Evolutionary conservation across 2,888 invertebrate genomes (phyloP).

Genomic region (Subacronicta megacephala): DNA sequence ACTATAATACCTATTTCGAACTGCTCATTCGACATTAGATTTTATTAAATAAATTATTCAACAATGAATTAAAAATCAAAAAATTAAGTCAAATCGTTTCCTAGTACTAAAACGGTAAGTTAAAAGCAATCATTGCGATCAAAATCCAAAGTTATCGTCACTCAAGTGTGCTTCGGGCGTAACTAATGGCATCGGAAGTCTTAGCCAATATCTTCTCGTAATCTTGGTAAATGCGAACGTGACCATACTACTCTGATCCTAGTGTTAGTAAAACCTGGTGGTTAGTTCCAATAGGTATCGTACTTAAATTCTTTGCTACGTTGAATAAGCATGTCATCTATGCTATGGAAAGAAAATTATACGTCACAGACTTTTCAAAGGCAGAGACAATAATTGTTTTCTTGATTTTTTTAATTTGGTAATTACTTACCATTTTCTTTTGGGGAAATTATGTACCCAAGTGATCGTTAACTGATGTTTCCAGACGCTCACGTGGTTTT

Average conservation of each 20-base stretch:
- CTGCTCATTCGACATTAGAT: too few species aligned
- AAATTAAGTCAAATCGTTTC: conserved; percentile 2
- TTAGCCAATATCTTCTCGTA: conserved; percentile 52
- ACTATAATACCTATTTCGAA: too few species aligned
- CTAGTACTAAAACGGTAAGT: conserved; percentile 6
- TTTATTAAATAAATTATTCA: too few species aligned
- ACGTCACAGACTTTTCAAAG: too few species aligned
- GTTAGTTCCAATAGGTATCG: conserved; percentile 13
- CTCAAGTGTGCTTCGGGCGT: conserved; percentile 27
- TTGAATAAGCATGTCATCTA: neutral
- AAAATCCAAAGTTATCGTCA: conserved; percentile 23
- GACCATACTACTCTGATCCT: conserved; percentile 22
- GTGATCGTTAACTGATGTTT: too few species aligned
- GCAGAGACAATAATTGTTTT: too few species aligned
- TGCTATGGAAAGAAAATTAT: neutral
- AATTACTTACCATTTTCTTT: too few species aligned
- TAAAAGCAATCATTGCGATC: conserved; percentile 16
- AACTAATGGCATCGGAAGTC: conserved; percentile 40
- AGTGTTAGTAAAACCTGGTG: conserved; percentile 27
- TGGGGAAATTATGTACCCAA: too few species aligned
- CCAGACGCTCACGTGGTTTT: too few species aligned
- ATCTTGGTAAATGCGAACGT: conserved; percentile 49
- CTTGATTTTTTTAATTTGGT: too few species aligned
- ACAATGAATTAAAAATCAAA: too few species aligned
- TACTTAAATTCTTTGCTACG: neutral